These are phyloP conservation scores for Nansenia antarctica DNA, from an alignment of 2,113 vertebrate species.

Conservation along the genomic window DNA sequence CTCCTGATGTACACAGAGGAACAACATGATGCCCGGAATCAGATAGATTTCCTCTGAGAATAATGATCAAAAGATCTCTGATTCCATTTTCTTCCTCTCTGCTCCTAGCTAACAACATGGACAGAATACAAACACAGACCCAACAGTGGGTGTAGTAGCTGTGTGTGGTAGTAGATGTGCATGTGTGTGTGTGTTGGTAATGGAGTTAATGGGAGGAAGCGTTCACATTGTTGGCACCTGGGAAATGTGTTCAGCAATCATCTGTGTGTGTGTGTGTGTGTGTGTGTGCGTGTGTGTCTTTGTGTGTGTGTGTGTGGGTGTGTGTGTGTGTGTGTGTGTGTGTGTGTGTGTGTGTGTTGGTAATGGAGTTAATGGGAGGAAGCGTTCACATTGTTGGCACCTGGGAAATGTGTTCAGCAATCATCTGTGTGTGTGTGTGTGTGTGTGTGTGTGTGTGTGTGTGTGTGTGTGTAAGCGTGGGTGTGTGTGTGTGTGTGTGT, in stretches of 20 bases:
- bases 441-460: too few relatives aligned
- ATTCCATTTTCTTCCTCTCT: constrained; percentile 51
- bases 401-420: too few relatives aligned
- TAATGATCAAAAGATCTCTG: constrained; percentile 57
- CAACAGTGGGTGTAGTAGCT: not conserved
- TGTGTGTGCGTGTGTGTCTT: too few relatives aligned
- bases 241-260: constrained; percentile 53
- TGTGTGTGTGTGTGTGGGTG: not conserved
- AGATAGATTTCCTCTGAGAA: constrained; percentile 66
- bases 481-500: too few relatives aligned
- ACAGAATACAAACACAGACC: not conserved
- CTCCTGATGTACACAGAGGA: constrained; percentile 35
- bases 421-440: too few relatives aligned
- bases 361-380: too few relatives aligned
- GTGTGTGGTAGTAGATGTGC: constrained; percentile 19
- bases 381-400: too few relatives aligned
- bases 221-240: constrained; percentile 19
- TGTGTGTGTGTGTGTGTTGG: not conserved
- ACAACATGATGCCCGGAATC: constrained; percentile 28
- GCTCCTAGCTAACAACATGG: constrained; percentile 45
- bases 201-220: too few relatives aligned
- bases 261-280: not conserved
- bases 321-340: too few relatives aligned
- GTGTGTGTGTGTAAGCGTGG: too few relatives aligned
- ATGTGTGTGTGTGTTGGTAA: too few relatives aligned